Evolutionary conservation across 2,888 invertebrate genomes (phyloP).

Genomic region (Electrophaes corylata): DNA sequence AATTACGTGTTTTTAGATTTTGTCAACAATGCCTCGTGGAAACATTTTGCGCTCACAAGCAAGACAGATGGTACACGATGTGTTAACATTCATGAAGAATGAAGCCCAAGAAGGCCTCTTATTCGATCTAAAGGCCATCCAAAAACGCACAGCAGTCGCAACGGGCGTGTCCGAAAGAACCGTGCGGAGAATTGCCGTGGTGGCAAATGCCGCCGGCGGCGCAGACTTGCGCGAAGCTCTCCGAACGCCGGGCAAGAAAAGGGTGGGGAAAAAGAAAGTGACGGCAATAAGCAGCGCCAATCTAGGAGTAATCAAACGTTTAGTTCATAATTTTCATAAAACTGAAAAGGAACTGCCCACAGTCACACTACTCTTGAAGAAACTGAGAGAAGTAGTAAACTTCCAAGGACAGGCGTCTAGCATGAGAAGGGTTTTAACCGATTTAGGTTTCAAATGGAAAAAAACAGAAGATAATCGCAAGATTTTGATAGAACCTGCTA

Average conservation of each 20-base stretch:
- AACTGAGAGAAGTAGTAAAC: constrained; percentile 1
- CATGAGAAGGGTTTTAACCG: constrained; percentile 5
- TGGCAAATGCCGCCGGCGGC: constrained; percentile 5
- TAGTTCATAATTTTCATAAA: constrained; percentile 18
- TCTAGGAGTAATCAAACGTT: constrained; percentile 15
- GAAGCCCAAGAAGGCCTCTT: constrained; percentile 29
- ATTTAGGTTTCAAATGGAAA: constrained; percentile 21
- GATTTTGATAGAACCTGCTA: constrained; percentile 11
- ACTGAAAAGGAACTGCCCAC: constrained; percentile 20
- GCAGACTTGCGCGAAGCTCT: constrained; percentile 28
- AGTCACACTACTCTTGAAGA: background rate
- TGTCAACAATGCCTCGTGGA: constrained; percentile 13
- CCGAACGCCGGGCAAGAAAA: constrained; percentile 45
- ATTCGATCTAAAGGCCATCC: constrained; percentile 25
- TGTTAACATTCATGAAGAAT: constrained; percentile 33
- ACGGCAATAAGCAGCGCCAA: constrained; percentile 32
- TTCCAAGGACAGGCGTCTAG: constrained; percentile 18
- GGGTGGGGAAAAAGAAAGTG: constrained; percentile 36
- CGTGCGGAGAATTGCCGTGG: constrained; percentile 20
- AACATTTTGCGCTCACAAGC: constrained; percentile 23
- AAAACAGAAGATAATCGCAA: constrained; percentile 14
- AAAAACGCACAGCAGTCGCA: constrained; percentile 33
- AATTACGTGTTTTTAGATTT: background rate
- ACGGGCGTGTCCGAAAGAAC: constrained; percentile 33
- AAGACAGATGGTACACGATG: constrained; percentile 29